Conservation (phyloP, 2,888 invertebrate species). For the Drosophila algonquin region DNA sequence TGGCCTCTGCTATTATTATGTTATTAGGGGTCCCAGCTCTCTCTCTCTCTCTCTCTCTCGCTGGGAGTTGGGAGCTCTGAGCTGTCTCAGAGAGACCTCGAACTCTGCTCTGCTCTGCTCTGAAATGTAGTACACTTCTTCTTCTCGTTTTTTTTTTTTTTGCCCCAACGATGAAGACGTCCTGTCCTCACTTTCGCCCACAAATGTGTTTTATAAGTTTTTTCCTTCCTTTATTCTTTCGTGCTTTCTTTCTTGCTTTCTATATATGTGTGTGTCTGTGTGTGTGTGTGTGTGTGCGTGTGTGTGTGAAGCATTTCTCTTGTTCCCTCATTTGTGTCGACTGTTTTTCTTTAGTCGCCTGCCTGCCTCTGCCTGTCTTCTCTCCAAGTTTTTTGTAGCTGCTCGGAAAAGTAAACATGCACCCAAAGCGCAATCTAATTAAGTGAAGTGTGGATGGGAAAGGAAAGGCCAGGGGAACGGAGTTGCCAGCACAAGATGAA, state of each 20-base stretch:
- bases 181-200: constrained; percentile 59
- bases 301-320: constrained; percentile 6
- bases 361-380: constrained; percentile 7
- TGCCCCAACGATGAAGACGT: constrained; percentile 4
- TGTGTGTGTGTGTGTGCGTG: too few species aligned
- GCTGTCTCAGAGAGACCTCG: too few species aligned
- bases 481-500: not conserved
- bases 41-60: constrained; percentile 1
- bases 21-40: constrained; percentile 47
- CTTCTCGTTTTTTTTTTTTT: constrained; percentile 3
- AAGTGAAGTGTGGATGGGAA: constrained; percentile 59
- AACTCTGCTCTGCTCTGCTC: constrained; percentile 42
- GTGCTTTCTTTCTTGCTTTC: not conserved
- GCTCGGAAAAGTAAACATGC: constrained; percentile 62
- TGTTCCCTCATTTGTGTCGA: constrained; percentile 58
- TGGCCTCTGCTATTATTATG: constrained; percentile 51
- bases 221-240: constrained; percentile 14
- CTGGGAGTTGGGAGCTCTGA: constrained; percentile 16
- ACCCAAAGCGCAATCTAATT: constrained; percentile 76
- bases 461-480: constrained; percentile 2
- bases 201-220: constrained; percentile 60
- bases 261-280: too few species aligned
- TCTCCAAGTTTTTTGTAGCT: constrained; percentile 20
- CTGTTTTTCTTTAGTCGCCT: constrained; percentile 28
- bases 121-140: constrained; percentile 52